Conservation (phyloP, 2,888 invertebrate genomes). For the Dryocosmus kuriphilus region DNA sequence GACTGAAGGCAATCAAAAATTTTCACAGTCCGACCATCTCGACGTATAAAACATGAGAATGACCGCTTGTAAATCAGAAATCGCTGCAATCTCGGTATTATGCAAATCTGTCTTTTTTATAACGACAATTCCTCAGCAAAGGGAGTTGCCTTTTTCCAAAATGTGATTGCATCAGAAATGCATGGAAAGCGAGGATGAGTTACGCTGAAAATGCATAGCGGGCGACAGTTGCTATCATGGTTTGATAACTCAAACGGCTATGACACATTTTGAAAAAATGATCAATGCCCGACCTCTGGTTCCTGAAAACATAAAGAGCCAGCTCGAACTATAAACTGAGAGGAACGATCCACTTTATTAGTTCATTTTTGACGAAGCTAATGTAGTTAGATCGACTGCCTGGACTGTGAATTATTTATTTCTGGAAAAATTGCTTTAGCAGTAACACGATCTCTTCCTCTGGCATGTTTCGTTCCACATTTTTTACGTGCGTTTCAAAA, state of each 20-base stretch:
- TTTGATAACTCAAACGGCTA: not conserved
- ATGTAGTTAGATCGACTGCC: not conserved
- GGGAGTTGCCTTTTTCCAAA: conserved; percentile 27
- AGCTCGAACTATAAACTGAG: not conserved
- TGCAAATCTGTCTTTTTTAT: conserved; percentile 56
- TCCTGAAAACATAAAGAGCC: not conserved
- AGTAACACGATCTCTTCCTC: not conserved
- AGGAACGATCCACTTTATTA: not conserved
- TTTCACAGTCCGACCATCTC: not conserved
- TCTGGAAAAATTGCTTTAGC: not conserved
- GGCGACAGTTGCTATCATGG: not conserved
- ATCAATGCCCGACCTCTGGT: not conserved
- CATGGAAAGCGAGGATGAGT: conserved; percentile 24
- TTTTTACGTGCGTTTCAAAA: not conserved
- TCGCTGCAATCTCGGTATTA: conserved; percentile 41
- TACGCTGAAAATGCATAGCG: not conserved
- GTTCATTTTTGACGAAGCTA: not conserved
- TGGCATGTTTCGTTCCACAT: not conserved
- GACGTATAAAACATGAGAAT: conserved; percentile 24
- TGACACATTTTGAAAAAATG: not conserved
- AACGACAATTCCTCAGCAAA: conserved; percentile 45
- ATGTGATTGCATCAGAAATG: conserved; percentile 41
- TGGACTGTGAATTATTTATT: not conserved
- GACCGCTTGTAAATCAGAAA: conserved; percentile 22
- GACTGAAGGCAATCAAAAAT: not conserved